A percentile compares a stretch with the other conserved stretches of the same genome.
phyloP scores from a whole-genome alignment of 2,113 vertebrate genomes.

The Nothobranchius kuhntae region DNA sequence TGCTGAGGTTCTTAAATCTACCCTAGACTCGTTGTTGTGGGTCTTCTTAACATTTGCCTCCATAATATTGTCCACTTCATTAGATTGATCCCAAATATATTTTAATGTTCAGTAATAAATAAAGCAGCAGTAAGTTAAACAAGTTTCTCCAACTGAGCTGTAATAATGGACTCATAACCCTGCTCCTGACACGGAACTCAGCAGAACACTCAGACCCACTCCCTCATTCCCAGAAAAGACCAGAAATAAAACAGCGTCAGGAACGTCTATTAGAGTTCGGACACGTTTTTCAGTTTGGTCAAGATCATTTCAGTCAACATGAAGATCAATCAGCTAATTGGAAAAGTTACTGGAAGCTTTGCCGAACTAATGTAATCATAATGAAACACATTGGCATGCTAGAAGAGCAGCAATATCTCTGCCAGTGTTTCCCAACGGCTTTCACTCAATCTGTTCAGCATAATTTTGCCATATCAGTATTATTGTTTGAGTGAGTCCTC shows the following conservation, averaged over 20 bases:
- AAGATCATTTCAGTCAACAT: conserved; percentile 1
- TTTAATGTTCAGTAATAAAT: too few relatives aligned
- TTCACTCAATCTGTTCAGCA: conserved; percentile 1
- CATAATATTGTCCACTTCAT: too few relatives aligned
- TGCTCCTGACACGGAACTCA: neutral
- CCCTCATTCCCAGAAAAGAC: neutral
- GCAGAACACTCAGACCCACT: neutral
- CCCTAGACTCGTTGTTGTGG: too few relatives aligned
- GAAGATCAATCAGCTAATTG: neutral
- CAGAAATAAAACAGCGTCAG: neutral
- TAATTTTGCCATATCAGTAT: conserved; percentile 6
- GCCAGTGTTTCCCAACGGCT: conserved; percentile 3
- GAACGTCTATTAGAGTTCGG: neutral
- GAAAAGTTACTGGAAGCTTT: neutral
- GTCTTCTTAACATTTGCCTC: too few relatives aligned
- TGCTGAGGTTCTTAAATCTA: too few relatives aligned
- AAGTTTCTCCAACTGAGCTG: too few relatives aligned
- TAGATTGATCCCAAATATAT: too few relatives aligned
- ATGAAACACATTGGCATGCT: neutral
- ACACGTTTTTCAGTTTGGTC: conserved; percentile 3
- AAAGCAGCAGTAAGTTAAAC: too few relatives aligned
- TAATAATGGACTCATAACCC: neutral
- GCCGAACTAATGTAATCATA: neutral
- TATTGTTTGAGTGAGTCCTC: neutral
- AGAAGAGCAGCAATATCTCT: neutral